These are phyloP conservation scores for Cosmopolites sordidus DNA, from an alignment of 2,888 invertebrate genomes.

Conservation along the genomic window DNA sequence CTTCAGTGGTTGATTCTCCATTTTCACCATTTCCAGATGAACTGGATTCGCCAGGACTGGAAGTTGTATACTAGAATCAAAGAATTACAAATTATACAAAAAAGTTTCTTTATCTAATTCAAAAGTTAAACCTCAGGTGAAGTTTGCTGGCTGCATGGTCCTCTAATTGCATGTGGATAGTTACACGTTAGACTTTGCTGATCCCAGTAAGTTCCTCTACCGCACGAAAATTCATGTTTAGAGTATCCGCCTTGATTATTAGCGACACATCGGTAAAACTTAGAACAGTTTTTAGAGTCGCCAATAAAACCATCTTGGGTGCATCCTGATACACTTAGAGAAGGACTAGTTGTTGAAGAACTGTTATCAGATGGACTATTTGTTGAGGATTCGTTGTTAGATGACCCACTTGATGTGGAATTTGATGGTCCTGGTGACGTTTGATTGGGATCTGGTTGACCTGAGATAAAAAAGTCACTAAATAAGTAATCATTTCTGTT, in stretches of 20 bases:
- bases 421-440: background rate
- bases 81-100: no score
- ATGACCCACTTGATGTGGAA: background rate
- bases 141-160: slow-evolving; percentile 29
- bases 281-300: slow-evolving; percentile 64
- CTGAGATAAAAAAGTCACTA: no score
- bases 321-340: slow-evolving; percentile 44
- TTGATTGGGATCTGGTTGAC: background rate
- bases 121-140: background rate
- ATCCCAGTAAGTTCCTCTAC: slow-evolving; percentile 76
- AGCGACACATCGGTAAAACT: slow-evolving; percentile 73
- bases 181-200: slow-evolving; percentile 65
- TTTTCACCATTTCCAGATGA: no score
- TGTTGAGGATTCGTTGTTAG: background rate
- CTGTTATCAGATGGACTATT: background rate
- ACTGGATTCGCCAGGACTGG: no score
- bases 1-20: no score
- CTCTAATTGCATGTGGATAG: slow-evolving; percentile 58
- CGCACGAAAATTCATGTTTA: slow-evolving; percentile 69
- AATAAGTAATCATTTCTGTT: no score
- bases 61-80: no score
- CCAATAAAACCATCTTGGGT: slow-evolving; percentile 67
- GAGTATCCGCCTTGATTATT: slow-evolving; percentile 57
- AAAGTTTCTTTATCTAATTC: no score
- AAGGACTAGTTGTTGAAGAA: background rate